Base-by-base conservation (phyloP, 2,888 invertebrate genomes). In the Protonemura montana region DNA sequence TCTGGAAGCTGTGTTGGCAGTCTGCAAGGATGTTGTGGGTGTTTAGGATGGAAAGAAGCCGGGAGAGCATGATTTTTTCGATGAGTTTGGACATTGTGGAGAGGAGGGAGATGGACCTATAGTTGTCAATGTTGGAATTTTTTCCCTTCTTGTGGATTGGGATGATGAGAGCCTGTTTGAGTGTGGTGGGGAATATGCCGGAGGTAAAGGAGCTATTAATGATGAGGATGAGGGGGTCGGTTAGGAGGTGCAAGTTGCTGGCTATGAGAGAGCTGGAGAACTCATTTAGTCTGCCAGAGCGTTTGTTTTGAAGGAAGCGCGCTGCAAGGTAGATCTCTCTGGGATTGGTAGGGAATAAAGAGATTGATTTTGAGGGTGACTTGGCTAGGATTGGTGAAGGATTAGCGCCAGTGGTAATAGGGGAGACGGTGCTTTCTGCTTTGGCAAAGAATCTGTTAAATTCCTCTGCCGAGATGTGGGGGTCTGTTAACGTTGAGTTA, bases 1-100 rank as follows among this genome's bases (percentile, higher is more conserved):
- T 85, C 41, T 76, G 42, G 29, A 87, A 87, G 26, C 87, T 86
- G 85, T 76, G 81, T 25, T 87, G 87, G 29, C 29, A 84, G 25
- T 87, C 76, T 30, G 42, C 81, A 13, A 41, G 5, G 13, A 41
- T 13, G 13, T 41, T 41, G 41, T 41, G 41, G 41, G 41, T 7
- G 41, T 41, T 41, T 13, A 41, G 41, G 85, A n/a, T n/a, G n/a
- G n/a, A n/a, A n/a, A n/a, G n/a, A n/a, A n/a, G n/a, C n/a, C n/a
- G n/a, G n/a, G n/a, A n/a, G n/a, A n/a, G n/a, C n/a, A n/a, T n/a
- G n/a, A n/a, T n/a, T n/a, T n/a, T n/a, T n/a, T n/a, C n/a, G n/a
- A n/a, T n/a, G n/a, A n/a, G n/a, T n/a, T n/a, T n/a, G n/a, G n/a
- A n/a, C n/a, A n/a, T n/a, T n/a, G n/a, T n/a, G n/a, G n/a, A n/a